These are phyloP conservation scores for Tigriopus californicus DNA, from an alignment of 2,888 invertebrate genomes.

Conservation along the genomic window DNA sequence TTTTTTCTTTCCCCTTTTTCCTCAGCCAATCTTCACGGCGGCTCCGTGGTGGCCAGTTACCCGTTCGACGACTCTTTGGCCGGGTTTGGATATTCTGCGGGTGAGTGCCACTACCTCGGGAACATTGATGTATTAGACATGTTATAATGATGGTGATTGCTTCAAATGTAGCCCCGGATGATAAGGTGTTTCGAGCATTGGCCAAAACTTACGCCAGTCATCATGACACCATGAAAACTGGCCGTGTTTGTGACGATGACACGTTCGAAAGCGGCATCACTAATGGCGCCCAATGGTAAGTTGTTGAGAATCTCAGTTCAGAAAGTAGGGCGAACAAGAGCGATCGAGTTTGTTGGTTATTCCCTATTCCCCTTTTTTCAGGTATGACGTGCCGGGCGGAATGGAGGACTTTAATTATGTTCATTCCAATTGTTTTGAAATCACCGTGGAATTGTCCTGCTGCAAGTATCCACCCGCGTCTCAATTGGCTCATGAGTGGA, in stretches of 20 bases:
- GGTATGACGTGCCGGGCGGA: slow-evolving; percentile 59
- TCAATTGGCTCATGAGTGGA: slow-evolving; percentile 61
- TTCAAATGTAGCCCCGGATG: slow-evolving; percentile 42
- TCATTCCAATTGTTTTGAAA: slow-evolving; percentile 72
- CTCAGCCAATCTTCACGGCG: slow-evolving; percentile 71
- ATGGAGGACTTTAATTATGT: slow-evolving; percentile 95
- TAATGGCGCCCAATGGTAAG: slow-evolving; percentile 77
- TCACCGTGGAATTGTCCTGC: slow-evolving; percentile 88
- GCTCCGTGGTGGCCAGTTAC: slow-evolving; percentile 91
- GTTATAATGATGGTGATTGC: not conserved
- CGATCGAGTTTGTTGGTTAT: no score
- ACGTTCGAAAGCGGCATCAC: slow-evolving; percentile 71
- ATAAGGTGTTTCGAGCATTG: slow-evolving; percentile 57
- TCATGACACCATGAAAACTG: slow-evolving; percentile 24
- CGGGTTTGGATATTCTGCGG: not conserved
- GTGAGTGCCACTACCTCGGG: not conserved
- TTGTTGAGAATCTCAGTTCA: no score
- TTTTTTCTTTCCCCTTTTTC: slow-evolving; percentile 33
- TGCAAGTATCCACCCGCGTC: slow-evolving; percentile 61
- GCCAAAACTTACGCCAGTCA: slow-evolving; percentile 51
- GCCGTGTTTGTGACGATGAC: slow-evolving; percentile 41
- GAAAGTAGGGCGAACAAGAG: no score
- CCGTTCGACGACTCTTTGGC: slow-evolving; percentile 62
- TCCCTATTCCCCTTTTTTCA: no score
- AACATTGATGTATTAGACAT: not conserved